Evolutionary conservation across 2,113 vertebrate species (phyloP).

Genomic region (Alethe diademata): DNA sequence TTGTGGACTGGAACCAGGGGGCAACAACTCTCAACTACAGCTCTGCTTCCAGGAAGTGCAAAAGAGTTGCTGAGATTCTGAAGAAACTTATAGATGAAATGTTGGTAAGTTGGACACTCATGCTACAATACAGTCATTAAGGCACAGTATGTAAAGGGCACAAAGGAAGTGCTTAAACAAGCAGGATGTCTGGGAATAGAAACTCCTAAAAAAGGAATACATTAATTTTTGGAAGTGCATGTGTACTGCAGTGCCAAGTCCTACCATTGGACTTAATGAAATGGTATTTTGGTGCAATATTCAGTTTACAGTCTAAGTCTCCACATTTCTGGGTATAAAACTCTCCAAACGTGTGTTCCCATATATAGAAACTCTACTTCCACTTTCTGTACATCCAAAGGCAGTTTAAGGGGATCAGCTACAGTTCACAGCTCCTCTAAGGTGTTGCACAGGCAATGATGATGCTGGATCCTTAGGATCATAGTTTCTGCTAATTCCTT

Average conservation of each 20-base stretch:
- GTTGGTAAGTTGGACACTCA: constrained; percentile 73
- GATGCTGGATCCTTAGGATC: background rate
- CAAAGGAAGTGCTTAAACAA: background rate
- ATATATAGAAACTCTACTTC: background rate
- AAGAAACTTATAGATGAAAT: constrained; percentile 82
- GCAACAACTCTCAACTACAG: constrained; percentile 88
- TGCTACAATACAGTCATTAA: background rate
- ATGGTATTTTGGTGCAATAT: background rate
- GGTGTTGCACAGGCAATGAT: background rate
- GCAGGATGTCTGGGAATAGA: background rate
- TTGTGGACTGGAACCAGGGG: constrained; percentile 94
- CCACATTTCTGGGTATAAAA: background rate
- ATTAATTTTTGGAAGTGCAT: background rate
- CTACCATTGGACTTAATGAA: background rate
- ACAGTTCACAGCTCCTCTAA: background rate
- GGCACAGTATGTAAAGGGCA: background rate
- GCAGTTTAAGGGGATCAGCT: background rate
- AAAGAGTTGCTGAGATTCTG: constrained; percentile 81
- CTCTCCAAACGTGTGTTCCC: background rate
- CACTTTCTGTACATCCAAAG: background rate
- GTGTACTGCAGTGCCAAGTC: background rate
- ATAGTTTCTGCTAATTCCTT: background rate
- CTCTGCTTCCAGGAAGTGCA: constrained; percentile 77
- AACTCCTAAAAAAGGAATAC: background rate
- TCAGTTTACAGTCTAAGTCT: background rate